phyloP scores from a whole-genome alignment of 2,797 vertebrate species.

The Rhinophrynus dorsalis region DNA sequence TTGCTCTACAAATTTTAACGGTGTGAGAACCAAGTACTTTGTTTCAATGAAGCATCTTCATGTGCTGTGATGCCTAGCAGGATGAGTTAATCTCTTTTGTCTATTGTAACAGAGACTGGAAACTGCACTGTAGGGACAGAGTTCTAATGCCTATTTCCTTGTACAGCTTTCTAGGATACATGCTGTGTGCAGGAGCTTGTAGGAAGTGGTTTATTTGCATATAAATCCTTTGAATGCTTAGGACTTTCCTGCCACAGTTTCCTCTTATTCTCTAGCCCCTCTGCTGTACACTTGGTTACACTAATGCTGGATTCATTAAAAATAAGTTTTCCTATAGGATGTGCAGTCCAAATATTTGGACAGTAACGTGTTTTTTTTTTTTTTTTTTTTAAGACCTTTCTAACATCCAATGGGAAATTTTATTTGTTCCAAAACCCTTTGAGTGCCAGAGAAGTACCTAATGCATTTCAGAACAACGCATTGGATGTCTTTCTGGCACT shows the following conservation, averaged over 20 bases:
- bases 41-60: neutral
- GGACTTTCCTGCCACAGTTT: conserved; percentile 22
- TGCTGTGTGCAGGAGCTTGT: neutral
- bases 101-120: neutral
- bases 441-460: too few species aligned
- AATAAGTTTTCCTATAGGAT: too few species aligned
- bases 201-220: conserved; percentile 31
- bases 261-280: conserved; percentile 15
- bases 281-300: too few species aligned
- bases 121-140: neutral
- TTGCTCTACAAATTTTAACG: too few species aligned
- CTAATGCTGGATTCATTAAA: too few species aligned
- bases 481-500: too few species aligned
- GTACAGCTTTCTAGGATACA: neutral
- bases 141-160: neutral
- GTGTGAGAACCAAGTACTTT: neutral
- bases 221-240: neutral
- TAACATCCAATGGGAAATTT: too few species aligned
- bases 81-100: neutral
- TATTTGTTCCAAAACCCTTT: too few species aligned
- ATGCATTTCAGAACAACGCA: too few species aligned
- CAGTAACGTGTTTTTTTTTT: too few species aligned
- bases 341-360: too few species aligned
- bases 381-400: too few species aligned
- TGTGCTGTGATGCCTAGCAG: neutral